Conservation (phyloP, 2,113 vertebrate genomes). For the Vanacampus margaritifer region DNA sequence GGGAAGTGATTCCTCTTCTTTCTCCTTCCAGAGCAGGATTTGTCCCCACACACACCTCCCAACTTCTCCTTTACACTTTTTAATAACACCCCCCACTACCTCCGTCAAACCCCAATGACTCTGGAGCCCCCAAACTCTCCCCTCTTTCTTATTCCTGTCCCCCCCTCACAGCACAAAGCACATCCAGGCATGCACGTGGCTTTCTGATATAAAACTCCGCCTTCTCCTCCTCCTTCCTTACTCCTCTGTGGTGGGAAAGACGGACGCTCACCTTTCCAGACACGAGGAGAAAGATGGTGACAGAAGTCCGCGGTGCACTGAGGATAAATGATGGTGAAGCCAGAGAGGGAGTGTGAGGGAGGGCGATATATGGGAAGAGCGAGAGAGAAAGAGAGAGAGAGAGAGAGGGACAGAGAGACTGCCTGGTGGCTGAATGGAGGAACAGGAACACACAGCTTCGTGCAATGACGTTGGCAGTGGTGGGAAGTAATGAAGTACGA, state of each 20-base stretch:
- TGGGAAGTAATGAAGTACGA: neutral
- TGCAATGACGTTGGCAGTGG: neutral
- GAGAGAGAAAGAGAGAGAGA: slow-evolving; percentile 18
- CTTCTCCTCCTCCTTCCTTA: slow-evolving; percentile 28
- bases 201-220: slow-evolving; percentile 36
- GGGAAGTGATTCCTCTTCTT: slow-evolving; percentile 32
- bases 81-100: slow-evolving; percentile 47
- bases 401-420: slow-evolving; percentile 49
- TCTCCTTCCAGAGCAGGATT: slow-evolving; percentile 18
- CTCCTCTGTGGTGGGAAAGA: slow-evolving; percentile 34
- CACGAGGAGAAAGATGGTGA: slow-evolving; percentile 40
- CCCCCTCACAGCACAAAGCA: slow-evolving; percentile 54
- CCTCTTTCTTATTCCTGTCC: slow-evolving; percentile 40
- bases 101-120: slow-evolving; percentile 40
- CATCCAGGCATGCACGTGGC: slow-evolving; percentile 43
- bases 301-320: slow-evolving; percentile 41
- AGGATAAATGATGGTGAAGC: slow-evolving; percentile 57
- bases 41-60: neutral
- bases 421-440: slow-evolving; percentile 56
- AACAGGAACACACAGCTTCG: neutral
- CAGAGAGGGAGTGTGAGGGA: slow-evolving; percentile 51
- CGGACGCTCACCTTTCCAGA: slow-evolving; percentile 34
- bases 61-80: slow-evolving; percentile 51
- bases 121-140: slow-evolving; percentile 27
- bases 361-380: slow-evolving; percentile 40